Percentiles rank a stretch among this genome's conserved stretches.
phyloP scores from a whole-genome alignment of 2,797 vertebrate species.

The Rhynchonycteris naso region DNA sequence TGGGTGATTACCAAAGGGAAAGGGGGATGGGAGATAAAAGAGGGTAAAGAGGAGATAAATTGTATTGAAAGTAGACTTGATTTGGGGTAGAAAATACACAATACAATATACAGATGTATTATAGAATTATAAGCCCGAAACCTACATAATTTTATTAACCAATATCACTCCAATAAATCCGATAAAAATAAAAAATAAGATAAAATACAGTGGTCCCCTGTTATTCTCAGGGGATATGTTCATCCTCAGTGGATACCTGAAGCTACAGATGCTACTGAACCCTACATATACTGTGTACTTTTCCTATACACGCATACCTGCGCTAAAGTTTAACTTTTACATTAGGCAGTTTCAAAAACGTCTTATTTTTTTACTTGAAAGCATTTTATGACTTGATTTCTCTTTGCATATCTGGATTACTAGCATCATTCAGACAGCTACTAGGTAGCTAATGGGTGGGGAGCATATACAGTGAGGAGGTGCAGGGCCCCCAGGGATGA shows the following conservation, averaged over 20 bases:
- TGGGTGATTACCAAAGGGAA: not conserved
- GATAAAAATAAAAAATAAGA: not conserved
- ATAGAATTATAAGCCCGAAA: no score
- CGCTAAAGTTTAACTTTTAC: not conserved
- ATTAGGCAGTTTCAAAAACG: not conserved
- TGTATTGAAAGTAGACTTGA: not conserved
- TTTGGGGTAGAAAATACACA: not conserved
- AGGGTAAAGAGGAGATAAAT: not conserved
- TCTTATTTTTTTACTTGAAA: not conserved
- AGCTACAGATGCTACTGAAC: not conserved
- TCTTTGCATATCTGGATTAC: not conserved
- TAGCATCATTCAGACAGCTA: not conserved
- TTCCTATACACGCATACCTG: not conserved
- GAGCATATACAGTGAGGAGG: no score
- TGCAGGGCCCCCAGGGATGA: not conserved
- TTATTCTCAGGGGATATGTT: not conserved
- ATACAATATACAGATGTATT: not conserved
- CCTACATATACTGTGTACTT: not conserved
- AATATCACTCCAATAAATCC: not conserved
- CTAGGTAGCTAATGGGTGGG: no score
- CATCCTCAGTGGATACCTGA: not conserved
- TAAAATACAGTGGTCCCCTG: not conserved
- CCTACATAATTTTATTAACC: not conserved
- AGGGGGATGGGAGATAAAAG: not conserved
- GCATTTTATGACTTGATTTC: not conserved